Evolutionary conservation across 2,113 vertebrate genomes (phyloP).

Genomic region (Puntigrus tetrazona): DNA sequence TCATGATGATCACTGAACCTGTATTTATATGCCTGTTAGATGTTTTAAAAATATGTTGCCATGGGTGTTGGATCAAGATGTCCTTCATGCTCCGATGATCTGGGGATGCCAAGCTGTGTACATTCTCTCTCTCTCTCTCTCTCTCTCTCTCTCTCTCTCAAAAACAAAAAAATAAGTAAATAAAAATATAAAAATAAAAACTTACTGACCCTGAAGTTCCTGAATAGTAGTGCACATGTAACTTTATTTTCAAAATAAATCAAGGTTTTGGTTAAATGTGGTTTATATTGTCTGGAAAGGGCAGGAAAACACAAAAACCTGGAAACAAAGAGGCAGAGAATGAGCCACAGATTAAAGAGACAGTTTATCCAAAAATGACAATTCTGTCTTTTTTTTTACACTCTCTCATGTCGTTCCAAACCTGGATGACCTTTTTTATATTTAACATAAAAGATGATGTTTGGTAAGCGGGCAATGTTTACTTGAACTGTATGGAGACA

Average conservation of each 20-base stretch:
- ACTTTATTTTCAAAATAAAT: not conserved
- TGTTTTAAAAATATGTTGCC: not conserved
- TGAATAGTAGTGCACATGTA: not conserved
- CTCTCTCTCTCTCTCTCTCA: too few species aligned
- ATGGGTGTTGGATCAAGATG: not conserved
- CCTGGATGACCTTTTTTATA: too few species aligned
- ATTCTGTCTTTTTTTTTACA: too few species aligned
- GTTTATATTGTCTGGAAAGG: not conserved
- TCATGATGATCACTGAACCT: not conserved
- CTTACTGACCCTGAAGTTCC: not conserved
- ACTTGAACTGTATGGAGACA: not conserved
- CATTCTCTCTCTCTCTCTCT: not conserved
- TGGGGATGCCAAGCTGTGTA: not conserved
- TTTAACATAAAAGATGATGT: too few species aligned
- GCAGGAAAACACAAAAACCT: not conserved
- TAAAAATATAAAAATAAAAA: not conserved
- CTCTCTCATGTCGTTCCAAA: too few species aligned
- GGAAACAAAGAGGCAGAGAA: not conserved
- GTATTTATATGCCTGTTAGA: not conserved
- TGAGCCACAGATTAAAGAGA: not conserved
- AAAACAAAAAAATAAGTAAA: too few species aligned
- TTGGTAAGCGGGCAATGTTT: not conserved
- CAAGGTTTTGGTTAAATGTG: not conserved
- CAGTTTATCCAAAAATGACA: not conserved
- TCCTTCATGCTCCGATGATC: not conserved